Evolutionary conservation across 2,797 vertebrate species (phyloP).

Genomic region (Dryobates pubescens): DNA sequence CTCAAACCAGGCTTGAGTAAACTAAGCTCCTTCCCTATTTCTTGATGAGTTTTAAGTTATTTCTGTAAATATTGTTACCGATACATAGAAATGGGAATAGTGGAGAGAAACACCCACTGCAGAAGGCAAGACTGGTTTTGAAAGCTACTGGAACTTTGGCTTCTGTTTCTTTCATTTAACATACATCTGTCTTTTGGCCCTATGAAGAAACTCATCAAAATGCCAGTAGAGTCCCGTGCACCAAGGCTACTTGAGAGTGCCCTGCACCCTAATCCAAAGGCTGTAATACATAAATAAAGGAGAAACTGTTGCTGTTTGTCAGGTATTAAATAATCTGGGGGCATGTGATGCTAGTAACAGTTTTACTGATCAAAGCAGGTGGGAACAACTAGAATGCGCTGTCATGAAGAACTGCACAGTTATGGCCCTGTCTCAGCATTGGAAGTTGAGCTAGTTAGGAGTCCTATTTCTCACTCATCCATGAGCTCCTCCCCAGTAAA

Average conservation of each 20-base stretch:
- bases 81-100: not conserved
- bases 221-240: rapidly evolving
- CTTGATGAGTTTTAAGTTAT: not conserved
- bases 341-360: not conserved
- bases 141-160: not conserved
- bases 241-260: rapidly evolving
- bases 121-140: not conserved
- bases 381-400: not conserved
- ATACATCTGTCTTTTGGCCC: not conserved
- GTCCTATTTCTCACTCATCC: not conserved
- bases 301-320: not conserved
- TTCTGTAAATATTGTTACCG: not conserved
- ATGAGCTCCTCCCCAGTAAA: rapidly evolving
- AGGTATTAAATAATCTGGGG: not conserved
- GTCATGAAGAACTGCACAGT: rapidly evolving
- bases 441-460: not conserved
- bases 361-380: not conserved
- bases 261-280: not conserved
- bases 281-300: not conserved
- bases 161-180: not conserved
- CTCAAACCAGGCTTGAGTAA: not conserved
- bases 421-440: not conserved
- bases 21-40: not conserved
- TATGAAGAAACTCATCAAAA: not conserved
- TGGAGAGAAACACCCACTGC: not conserved